phyloP scores from a whole-genome alignment of 2,797 vertebrate species.

The Remorina albescens region DNA sequence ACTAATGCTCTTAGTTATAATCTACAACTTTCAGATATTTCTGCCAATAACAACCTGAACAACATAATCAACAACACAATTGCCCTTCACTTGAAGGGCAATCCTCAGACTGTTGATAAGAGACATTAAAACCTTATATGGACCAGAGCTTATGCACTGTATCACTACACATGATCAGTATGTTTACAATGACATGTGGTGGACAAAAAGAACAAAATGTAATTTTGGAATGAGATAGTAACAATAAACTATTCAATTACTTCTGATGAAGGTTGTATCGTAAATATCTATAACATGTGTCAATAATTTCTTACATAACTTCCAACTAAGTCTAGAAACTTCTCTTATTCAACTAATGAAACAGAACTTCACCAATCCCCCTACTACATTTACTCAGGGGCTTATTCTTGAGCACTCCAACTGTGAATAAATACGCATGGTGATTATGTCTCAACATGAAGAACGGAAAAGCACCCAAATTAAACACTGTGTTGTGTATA shows the following conservation, averaged over 20 bases:
- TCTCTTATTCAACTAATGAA: not conserved
- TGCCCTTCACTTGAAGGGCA: not conserved
- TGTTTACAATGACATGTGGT: not conserved
- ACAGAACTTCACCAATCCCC: not conserved
- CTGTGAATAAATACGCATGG: not conserved
- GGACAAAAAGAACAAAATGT: constrained; percentile 10
- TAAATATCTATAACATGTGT: constrained; percentile 5
- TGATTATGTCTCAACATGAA: not conserved
- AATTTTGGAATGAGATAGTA: not conserved
- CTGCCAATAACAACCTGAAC: not conserved
- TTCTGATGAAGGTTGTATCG: too few species aligned
- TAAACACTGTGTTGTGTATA: not conserved
- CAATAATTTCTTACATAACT: not conserved
- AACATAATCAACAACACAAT: not conserved
- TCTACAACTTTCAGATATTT: not conserved
- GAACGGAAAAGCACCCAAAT: not conserved
- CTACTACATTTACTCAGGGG: not conserved
- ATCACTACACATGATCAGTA: constrained; percentile 6
- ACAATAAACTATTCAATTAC: too few species aligned
- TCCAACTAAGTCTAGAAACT: not conserved
- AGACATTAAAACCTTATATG: not conserved
- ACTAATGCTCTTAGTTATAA: not conserved
- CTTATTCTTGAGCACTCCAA: not conserved
- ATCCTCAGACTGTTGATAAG: not conserved
- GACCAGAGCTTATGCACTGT: not conserved